These are phyloP conservation scores for Elysia crispata DNA, from an alignment of 2,888 invertebrate species.

Conservation along the genomic window DNA sequence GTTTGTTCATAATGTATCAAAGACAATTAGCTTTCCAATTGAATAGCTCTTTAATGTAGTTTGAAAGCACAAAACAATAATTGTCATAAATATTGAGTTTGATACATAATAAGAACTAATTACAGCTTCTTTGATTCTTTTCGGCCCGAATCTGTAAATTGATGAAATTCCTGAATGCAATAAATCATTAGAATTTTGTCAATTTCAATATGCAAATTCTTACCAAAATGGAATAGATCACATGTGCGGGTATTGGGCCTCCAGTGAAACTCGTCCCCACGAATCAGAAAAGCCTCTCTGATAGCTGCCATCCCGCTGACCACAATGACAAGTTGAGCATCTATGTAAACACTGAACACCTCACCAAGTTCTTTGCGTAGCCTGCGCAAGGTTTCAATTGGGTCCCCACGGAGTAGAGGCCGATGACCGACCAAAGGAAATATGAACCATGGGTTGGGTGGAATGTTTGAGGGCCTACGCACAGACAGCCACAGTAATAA, in stretches of 20 bases:
- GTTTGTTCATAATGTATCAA: too few species aligned
- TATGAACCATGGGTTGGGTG: conserved; percentile 48
- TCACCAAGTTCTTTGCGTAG: conserved; percentile 52
- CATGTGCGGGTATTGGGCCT: conserved; percentile 52
- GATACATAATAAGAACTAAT: too few species aligned
- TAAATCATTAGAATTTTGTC: too few species aligned
- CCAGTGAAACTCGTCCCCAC: conserved; percentile 51
- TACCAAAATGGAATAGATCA: conserved; percentile 54
- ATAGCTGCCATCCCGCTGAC: conserved; percentile 52
- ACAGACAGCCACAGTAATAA: conserved; percentile 45
- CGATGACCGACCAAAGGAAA: conserved; percentile 46
- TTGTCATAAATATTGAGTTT: too few species aligned
- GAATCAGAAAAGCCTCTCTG: conserved; percentile 49
- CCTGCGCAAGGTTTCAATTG: conserved; percentile 39
- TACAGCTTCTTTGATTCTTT: too few species aligned
- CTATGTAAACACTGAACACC: conserved; percentile 51
- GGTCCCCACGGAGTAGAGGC: conserved; percentile 45
- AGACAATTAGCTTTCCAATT: too few species aligned
- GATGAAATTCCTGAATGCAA: too few species aligned
- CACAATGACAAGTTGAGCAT: conserved; percentile 50
- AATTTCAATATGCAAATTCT: too few species aligned
- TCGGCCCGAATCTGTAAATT: too few species aligned
- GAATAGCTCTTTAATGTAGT: too few species aligned
- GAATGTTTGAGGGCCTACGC: conserved; percentile 38
- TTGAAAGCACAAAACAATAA: too few species aligned